Conservation (phyloP, 2,888 invertebrate genomes). For the Nipponacmea schrenckii region DNA sequence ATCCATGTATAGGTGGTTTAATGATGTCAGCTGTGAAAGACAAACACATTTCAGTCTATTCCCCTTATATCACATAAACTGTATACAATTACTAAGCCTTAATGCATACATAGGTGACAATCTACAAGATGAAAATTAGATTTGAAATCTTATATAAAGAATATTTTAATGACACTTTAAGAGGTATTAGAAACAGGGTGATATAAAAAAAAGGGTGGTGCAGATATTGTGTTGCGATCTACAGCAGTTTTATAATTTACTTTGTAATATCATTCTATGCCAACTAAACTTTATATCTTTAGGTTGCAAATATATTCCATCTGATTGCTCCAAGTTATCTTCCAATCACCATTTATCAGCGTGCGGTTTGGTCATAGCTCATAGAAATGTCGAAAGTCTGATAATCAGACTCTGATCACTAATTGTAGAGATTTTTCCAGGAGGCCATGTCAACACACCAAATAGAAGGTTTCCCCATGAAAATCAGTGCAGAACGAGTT, state of each 20-base stretch:
- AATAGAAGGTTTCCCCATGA: too few relatives aligned
- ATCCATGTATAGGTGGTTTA: not conserved
- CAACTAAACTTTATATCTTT: too few relatives aligned
- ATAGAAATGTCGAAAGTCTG: too few relatives aligned
- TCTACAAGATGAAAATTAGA: constrained; percentile 5
- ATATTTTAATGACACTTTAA: not conserved
- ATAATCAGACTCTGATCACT: too few relatives aligned
- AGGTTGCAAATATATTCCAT: too few relatives aligned
- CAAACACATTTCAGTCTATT: not conserved
- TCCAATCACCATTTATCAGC: too few relatives aligned
- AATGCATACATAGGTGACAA: not conserved
- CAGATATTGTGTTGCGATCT: not conserved
- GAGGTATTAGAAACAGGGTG: not conserved
- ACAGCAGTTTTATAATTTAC: not conserved
- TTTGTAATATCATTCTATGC: not conserved
- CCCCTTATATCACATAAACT: constrained; percentile 3
- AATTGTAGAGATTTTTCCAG: too few relatives aligned
- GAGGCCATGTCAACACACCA: too few relatives aligned
- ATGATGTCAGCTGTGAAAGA: constrained; percentile 4
- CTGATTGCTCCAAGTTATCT: too few relatives aligned
- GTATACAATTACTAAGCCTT: constrained; percentile 4
- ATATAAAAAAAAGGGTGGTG: not conserved
- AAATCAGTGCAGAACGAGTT: too few relatives aligned
- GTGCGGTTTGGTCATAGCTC: too few relatives aligned
- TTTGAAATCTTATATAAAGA: not conserved